Base-by-base conservation (phyloP, 1,140 invertebrate species). In the Eumeta japonica region DNA sequence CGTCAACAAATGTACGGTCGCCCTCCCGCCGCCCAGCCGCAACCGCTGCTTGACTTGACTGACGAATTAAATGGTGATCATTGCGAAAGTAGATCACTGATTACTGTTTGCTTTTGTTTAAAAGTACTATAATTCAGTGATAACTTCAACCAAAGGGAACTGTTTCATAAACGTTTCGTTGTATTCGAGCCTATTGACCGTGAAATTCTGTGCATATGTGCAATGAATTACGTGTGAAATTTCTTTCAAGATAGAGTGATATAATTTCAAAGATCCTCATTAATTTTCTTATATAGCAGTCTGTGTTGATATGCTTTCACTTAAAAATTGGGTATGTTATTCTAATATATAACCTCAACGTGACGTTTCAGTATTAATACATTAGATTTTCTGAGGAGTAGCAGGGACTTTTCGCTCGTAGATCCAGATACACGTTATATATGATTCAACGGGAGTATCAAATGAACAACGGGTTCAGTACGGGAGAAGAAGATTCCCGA, bases 401-500 rank as follows among this genome's bases (percentile, higher is more conserved):
- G n/a, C n/a, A n/a, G n/a, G n/a, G n/a, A n/a, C n/a, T n/a, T n/a
- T n/a, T n/a, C n/a, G n/a, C n/a, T n/a, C n/a, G n/a, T n/a, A 56
- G 16, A 54, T 60, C 49, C 39, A 49, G 48, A 51, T 55, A 63
- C 58, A 62, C 61, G 47, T 72, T 59, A 70, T 74, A 75, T 72
- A 76, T 76, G 73, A 76, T 76, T 76, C 73, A 76, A 76, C 68
- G 73, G 54, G 73, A 76, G 65, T 67, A 71, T 67, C 71, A 75
- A 75, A 81, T 80, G 78, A 81, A 80, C 66, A 92, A 92, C 81
- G 90, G 90, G 55, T 90, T 92, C 68, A 92, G 89, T 66, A 90
- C 89, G 56, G 89, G 89, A 48, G 90, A 92, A 76, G 89, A 92
- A 77, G 89, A 91, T 75, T 90, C 88, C 35, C 77, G 87, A 51